Percentiles rank a stretch among this genome's conserved stretches.
Evolutionary conservation across 2,797 vertebrate species (phyloP).

Genomic region (Darevskia mixta): DNA sequence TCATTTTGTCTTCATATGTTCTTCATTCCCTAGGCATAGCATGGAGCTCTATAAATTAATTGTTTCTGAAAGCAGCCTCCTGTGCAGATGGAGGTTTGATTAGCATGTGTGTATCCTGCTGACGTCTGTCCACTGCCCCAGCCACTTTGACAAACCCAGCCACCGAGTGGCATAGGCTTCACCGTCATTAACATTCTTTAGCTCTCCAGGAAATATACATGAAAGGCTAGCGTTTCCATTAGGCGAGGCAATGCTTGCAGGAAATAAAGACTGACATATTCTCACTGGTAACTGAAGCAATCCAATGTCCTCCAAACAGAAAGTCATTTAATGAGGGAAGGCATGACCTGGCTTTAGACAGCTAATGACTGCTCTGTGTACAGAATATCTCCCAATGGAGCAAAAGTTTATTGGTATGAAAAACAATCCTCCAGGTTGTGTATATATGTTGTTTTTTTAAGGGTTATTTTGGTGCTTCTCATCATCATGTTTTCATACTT

Average conservation of each 20-base stretch:
- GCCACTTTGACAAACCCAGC: slow-evolving; percentile 67
- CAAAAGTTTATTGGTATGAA: slow-evolving; percentile 56
- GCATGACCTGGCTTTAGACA: slow-evolving; percentile 56
- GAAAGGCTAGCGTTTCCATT: slow-evolving; percentile 72
- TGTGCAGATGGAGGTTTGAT: slow-evolving; percentile 74
- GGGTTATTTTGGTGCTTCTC: slow-evolving; percentile 53
- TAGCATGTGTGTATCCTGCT: slow-evolving; percentile 58
- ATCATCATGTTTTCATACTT: slow-evolving; percentile 21
- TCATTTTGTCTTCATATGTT: slow-evolving; percentile 77
- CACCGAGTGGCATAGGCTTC: slow-evolving; percentile 64
- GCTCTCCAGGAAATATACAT: slow-evolving; percentile 62
- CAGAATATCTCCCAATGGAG: slow-evolving; percentile 25
- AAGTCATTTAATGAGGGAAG: slow-evolving; percentile 59
- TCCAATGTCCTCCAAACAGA: slow-evolving; percentile 64
- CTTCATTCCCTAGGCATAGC: slow-evolving; percentile 64
- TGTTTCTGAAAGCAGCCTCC: slow-evolving; percentile 77
- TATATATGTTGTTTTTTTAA: slow-evolving; percentile 16
- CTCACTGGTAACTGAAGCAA: slow-evolving; percentile 66
- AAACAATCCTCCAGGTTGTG: slow-evolving; percentile 47
- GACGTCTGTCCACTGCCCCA: slow-evolving; percentile 63
- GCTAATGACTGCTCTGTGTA: slow-evolving; percentile 56
- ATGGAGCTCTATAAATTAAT: slow-evolving; percentile 66
- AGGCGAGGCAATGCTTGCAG: slow-evolving; percentile 59
- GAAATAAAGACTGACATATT: slow-evolving; percentile 68
- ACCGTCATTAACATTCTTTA: slow-evolving; percentile 66